Base-by-base conservation (phyloP, 2,888 invertebrate genomes). In the Eledona agricola region DNA sequence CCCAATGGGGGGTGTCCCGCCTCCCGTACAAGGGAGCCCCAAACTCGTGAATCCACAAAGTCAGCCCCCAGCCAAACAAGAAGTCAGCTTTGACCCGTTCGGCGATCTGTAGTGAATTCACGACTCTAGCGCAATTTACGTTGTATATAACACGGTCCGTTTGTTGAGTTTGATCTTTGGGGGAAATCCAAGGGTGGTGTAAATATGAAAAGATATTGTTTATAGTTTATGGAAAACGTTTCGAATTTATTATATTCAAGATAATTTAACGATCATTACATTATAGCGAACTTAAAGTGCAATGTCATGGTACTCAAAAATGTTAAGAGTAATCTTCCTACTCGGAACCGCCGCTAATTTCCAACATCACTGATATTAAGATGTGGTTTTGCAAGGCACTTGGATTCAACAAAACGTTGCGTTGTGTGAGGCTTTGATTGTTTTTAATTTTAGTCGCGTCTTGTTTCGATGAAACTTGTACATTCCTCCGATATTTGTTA, bases 1-100 rank as follows among this genome's bases (percentile, higher is more conserved):
- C 55, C 63, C 66, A 1, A 61, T 63, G 58, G 67, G 65, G n/a
- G 43, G 23, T 2, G 31, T 59, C 49, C 46, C 57, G 56, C 10
- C 35, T 28, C 32, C 63, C 20, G 28, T 40, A 11, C 55, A 55
- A 60, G 72, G 71, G 10, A 69, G 73, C 62, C 74, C 75, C 1
- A 69, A 72, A 49, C 69, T 72, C 52, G 25, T 13, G 1, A 37
- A 37, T 23, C 12, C 37, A n/a, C 37, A 37, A 23, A 19, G 62
- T 11, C 28, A 29, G 6, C 16, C 38, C 6, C 37, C 28, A 13
- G 55, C 66, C 17, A 68, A 71, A 49, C 68, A 69, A 47, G 70
- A 67, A 61, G 70, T 71, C 34, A 69, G 59, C 52, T 77, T 77
- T 53, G 77, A 77, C 69, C 77, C 77, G 1, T 77, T 77, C 49